Evolutionary conservation across 2,888 invertebrate species (phyloP).

Genomic region (Alcis repandata): DNA sequence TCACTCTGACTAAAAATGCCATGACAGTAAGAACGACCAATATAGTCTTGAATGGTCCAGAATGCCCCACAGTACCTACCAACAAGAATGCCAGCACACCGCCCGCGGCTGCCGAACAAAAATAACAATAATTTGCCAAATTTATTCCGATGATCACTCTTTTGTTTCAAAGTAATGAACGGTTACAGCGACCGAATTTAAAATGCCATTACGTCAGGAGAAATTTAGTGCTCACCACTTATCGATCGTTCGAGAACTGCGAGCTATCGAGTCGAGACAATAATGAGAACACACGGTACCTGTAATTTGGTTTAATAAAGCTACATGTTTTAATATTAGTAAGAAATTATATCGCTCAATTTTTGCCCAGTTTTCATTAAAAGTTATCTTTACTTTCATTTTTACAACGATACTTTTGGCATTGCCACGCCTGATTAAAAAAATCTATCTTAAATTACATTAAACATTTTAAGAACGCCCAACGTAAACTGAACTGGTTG

Average conservation of each 20-base stretch:
- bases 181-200: conserved; percentile 68
- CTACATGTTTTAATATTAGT: conserved; percentile 13
- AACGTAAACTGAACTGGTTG: no score
- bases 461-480: no score
- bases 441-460: no score
- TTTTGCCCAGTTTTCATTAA: neutral
- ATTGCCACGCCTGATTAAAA: no score
- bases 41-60: no score
- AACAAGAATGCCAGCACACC: conserved; percentile 1
- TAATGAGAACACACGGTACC: conserved; percentile 30
- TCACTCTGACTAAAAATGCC: no score
- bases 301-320: conserved; percentile 29
- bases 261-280: conserved; percentile 23
- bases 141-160: conserved; percentile 79
- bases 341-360: neutral
- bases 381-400: neutral
- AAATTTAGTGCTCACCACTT: conserved; percentile 48
- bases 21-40: no score
- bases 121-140: conserved; percentile 83
- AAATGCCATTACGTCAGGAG: conserved; percentile 70
- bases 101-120: conserved; percentile 63
- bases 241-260: conserved; percentile 37
- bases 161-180: conserved; percentile 77
- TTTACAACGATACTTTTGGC: neutral
- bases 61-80: neutral